Base-by-base conservation (phyloP, 2,888 invertebrate genomes). In the Ophion ventricosus region DNA sequence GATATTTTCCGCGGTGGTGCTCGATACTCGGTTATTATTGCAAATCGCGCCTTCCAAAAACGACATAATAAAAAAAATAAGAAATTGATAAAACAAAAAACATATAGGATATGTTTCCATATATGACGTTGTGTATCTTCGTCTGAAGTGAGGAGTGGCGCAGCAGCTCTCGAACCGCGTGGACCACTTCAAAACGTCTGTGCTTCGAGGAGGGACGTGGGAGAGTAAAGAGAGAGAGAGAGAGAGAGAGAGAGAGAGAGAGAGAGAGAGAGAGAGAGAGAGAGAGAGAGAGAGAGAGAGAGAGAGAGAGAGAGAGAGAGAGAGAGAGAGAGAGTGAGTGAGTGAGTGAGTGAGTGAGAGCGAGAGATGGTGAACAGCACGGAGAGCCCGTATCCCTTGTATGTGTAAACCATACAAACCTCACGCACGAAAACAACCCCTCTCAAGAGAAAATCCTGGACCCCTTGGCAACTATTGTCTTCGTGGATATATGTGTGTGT, bases 381-480 rank as follows among this genome's bases (percentile, higher is more conserved):
- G 23, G 26, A 40, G 43, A 20, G 40, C 29, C 20, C 8, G 25
- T 29, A 14, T 20, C 67, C 59, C 59, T 7, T 29, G 29, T 35
- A 29, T 29, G 17, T 69, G 69, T n/a, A 69, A 69, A 77, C 69
- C 77, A 29, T 29, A 73, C 67, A 59, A 77, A 75, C 74, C 76
- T 77, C 79, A 80, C 88, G 86, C 81, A 57, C 82, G 83, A 81
- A 87, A 87, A 80, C 88, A 87, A 88, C 87, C 86, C 85, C 81
- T 72, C 54, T 25, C 10, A n/a, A n/a, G n/a, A 54, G 49, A 63
- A 54, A 49, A 73, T 70, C 78, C 10, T 29, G 17, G 70, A 43
- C 67, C 72, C 76, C 35, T 64, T n/a, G n/a, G n/a, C n/a, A n/a
- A n/a, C 26, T 49, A 25, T 23, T 25, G 25, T 20, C 20, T 35